Evolutionary conservation across 2,888 invertebrate species (phyloP).

Genomic region (Drosophila macrospina): DNA sequence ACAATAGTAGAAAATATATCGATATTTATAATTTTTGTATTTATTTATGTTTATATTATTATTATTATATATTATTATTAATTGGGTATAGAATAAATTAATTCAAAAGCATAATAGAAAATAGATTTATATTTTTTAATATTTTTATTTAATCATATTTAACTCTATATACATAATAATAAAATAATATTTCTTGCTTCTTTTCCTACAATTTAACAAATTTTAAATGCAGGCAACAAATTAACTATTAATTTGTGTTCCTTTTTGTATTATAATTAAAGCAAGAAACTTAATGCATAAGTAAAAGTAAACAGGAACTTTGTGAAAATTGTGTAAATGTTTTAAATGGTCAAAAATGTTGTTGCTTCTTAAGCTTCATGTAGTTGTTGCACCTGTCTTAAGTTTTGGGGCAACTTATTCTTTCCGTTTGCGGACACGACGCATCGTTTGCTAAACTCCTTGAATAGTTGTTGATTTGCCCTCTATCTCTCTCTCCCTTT

Average conservation of each 20-base stretch:
- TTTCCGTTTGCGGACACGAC: too few species aligned
- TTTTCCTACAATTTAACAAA: too few species aligned
- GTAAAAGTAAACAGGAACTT: background rate
- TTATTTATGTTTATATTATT: too few species aligned
- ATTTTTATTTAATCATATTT: too few species aligned
- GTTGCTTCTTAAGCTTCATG: background rate
- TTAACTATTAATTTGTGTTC: background rate
- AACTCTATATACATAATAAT: too few species aligned
- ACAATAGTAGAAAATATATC: too few species aligned
- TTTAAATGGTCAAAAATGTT: constrained; percentile 20
- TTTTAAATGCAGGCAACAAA: background rate
- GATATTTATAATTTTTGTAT: too few species aligned
- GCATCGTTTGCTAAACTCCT: background rate
- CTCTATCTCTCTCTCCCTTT: constrained; percentile 36
- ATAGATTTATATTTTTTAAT: too few species aligned
- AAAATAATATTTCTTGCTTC: background rate
- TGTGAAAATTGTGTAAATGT: constrained; percentile 22
- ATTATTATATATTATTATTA: too few species aligned
- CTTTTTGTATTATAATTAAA: background rate
- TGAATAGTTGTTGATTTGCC: constrained; percentile 46
- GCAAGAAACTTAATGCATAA: background rate
- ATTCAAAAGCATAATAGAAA: too few species aligned
- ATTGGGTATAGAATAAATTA: too few species aligned
- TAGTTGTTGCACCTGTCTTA: background rate
- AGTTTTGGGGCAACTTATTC: background rate